Base-by-base conservation (phyloP, 2,797 vertebrate species). In the Pteropus rufus region DNA sequence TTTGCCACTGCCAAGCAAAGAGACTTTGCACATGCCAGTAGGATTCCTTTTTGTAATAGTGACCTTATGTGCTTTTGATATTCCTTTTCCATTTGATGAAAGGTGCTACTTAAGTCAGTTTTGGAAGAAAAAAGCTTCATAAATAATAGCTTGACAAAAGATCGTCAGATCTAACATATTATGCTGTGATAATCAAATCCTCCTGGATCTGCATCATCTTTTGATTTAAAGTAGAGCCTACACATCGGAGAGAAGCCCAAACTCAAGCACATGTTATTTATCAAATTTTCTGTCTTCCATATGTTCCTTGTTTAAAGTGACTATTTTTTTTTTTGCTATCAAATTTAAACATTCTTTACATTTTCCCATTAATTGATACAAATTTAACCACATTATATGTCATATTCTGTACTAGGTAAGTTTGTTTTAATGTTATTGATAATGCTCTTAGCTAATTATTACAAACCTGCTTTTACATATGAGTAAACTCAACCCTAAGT, bases 51-150 rank as follows among this genome's bases (percentile, higher is more conserved):
- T 85, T 87, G 36, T 83, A 86, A 64, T 49, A 23, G 56, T 97
- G 92, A 97, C 94, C 65, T 97, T 97, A 95, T 31, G 84, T 96
- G 67, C 16, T 75, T 97, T 91, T 97, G 95, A 75, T 81, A 95
- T 97, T 98, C 56, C 95, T 10, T 94, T 69, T 97, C 93, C 80
- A 84, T 97, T 96, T 98, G 96, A 98, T 97, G 67, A 98, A 98
- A 86, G 94, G 81, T 97, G 77, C 2, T 75, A 96, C 82, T 93
- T 67, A 95, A 69, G 10, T 94, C 90, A 93, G 19, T 77, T 97
- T 72, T 44, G n/a, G 52, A 91, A 86, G 77, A 31, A 95, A 75
- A 96, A 97, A 3, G 15, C 54, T 85, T 97, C 95, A 89, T 98
- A 77, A 97, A 41, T 94, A 98, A 97, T 91, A 96, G 26, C 5